Conservation (phyloP, 1,140 invertebrate genomes). For the Apis laboriosa region DNA sequence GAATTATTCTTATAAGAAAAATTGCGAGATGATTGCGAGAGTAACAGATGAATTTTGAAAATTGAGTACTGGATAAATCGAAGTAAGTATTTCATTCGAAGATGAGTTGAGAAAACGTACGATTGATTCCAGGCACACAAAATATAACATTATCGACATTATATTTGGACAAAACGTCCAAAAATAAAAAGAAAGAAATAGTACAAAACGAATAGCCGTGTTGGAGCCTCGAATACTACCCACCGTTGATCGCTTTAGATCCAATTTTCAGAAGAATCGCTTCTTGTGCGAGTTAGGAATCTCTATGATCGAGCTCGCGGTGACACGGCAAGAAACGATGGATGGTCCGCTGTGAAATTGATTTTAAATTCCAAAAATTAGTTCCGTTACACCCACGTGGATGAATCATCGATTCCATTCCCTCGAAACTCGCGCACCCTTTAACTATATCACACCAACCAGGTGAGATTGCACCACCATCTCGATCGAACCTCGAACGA, state of each 20-base stretch:
- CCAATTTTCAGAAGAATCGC: not conserved
- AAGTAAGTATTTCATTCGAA: no score
- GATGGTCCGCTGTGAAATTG: conserved; percentile 15
- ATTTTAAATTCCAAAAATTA: conserved; percentile 41
- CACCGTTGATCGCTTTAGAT: not conserved
- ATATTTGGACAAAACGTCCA: no score
- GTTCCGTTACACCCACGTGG: conserved; percentile 10
- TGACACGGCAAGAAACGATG: conserved; percentile 14
- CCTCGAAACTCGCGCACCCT: not conserved
- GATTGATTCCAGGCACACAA: no score
- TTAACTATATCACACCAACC: no score
- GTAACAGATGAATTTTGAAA: no score
- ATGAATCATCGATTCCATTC: conserved; percentile 2
- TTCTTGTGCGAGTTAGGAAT: not conserved
- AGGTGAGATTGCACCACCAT: no score
- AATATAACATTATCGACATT: no score
- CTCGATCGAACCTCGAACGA: not conserved
- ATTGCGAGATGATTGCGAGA: no score
- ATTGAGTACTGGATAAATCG: no score
- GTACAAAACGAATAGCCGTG: not conserved
- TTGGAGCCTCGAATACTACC: no score
- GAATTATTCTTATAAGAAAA: no score
- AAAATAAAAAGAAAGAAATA: not conserved
- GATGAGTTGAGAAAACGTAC: no score
- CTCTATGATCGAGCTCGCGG: not conserved